Evolutionary conservation across 2,797 vertebrate genomes (phyloP).

Genomic region (Sandelia bainsii): DNA sequence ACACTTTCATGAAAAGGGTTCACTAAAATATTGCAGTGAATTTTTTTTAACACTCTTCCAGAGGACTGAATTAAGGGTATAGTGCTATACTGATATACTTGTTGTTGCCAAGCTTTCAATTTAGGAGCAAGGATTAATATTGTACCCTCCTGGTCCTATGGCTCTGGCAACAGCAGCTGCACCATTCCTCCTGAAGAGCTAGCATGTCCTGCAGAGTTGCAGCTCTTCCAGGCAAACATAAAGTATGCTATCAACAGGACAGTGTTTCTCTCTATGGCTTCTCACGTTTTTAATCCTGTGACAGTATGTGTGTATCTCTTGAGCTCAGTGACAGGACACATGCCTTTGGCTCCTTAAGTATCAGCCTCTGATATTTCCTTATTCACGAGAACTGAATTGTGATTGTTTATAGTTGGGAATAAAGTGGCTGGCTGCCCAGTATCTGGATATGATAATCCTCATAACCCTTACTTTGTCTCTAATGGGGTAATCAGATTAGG

Average conservation of each 20-base stretch:
- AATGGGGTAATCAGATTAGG: slow-evolving; percentile 31
- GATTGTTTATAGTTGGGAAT: slow-evolving; percentile 22
- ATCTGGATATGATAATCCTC: slow-evolving; percentile 19
- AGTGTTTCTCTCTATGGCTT: slow-evolving; percentile 38
- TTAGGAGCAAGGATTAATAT: slow-evolving; percentile 64
- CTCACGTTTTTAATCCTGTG: slow-evolving; percentile 41
- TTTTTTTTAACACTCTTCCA: slow-evolving; percentile 32
- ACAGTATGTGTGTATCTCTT: slow-evolving; percentile 21
- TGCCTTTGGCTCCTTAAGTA: slow-evolving; percentile 23
- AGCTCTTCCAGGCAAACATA: slow-evolving; percentile 6
- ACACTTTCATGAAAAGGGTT: slow-evolving; percentile 22
- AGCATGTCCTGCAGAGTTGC: slow-evolving; percentile 27
- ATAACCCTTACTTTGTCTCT: slow-evolving; percentile 27
- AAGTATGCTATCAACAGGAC: slow-evolving; percentile 36
- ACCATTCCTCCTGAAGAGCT: slow-evolving; percentile 30
- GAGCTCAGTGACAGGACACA: slow-evolving; percentile 39
- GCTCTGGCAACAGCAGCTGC: slow-evolving; percentile 45
- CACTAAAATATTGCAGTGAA: slow-evolving; percentile 25
- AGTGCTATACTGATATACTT: slow-evolving; percentile 28
- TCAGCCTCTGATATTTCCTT: slow-evolving; percentile 27
- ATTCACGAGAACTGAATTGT: neutral
- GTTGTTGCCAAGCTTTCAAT: slow-evolving; percentile 62
- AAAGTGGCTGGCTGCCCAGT: slow-evolving; percentile 16
- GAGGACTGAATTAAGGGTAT: slow-evolving; percentile 38
- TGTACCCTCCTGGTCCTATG: slow-evolving; percentile 46